Conservation (phyloP, 1,140 invertebrate genomes). For the Meloidogyne floridensis region DNA sequence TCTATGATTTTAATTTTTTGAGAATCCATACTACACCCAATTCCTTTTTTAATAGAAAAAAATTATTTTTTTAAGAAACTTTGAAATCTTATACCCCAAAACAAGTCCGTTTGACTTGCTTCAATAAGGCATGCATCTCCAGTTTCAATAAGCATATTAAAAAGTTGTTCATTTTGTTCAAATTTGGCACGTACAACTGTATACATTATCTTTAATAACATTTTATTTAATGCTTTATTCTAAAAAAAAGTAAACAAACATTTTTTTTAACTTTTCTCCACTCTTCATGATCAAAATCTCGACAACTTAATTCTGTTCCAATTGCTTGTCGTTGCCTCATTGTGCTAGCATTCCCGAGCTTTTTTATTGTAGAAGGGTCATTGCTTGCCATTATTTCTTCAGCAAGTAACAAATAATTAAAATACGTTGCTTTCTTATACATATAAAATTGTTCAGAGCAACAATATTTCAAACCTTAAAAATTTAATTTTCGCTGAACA, state of each 20-base stretch:
- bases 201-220: constrained; percentile 7
- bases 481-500: background rate
- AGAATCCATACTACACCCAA: constrained; percentile 18
- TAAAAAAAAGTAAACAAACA: constrained; percentile 1
- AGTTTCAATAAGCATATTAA: constrained; percentile 11
- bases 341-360: background rate
- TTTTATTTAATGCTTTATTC: background rate
- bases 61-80: background rate
- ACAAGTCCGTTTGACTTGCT: constrained; percentile 11
- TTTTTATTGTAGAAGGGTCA: background rate
- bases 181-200: constrained; percentile 16
- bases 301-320: background rate
- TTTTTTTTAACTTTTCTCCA: constrained; percentile 15
- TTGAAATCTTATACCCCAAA: constrained; percentile 16
- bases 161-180: background rate
- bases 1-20: background rate
- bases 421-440: constrained; percentile 1
- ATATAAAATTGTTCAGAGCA: constrained; percentile 24
- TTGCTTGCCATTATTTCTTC: constrained; percentile 16
- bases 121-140: constrained; percentile 1
- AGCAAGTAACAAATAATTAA: constrained; percentile 2
- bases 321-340: background rate
- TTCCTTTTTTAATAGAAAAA: background rate
- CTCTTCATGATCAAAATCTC: constrained; percentile 17
- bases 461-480: background rate